A percentile compares a stretch with the other conserved stretches of the same genome.
phyloP scores from a whole-genome alignment of 2,797 vertebrate species.

The Galago senegalensis region DNA sequence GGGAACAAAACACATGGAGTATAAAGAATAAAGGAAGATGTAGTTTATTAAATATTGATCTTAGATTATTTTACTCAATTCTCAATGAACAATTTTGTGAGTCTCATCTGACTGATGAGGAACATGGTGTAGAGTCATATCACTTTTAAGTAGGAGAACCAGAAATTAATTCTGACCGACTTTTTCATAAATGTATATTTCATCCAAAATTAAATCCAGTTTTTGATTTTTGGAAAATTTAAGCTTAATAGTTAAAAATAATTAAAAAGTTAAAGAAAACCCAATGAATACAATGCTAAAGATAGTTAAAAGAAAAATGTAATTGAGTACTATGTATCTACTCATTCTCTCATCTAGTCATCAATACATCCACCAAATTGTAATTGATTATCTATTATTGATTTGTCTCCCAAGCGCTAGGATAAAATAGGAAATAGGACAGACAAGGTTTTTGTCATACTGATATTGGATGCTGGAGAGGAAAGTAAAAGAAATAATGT shows the following conservation, averaged over 20 bases:
- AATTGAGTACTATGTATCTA: neutral
- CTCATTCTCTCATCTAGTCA: conserved; percentile 11
- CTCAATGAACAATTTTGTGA: neutral
- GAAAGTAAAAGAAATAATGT: neutral
- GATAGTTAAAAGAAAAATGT: neutral
- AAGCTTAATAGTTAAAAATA: conserved; percentile 7
- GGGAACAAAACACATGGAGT: neutral
- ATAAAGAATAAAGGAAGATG: neutral
- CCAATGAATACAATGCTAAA: neutral
- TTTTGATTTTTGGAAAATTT: conserved; percentile 5
- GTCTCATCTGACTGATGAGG: neutral
- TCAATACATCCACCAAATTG: neutral
- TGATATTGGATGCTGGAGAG: neutral
- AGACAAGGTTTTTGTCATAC: neutral
- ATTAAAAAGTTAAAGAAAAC: conserved; percentile 17
- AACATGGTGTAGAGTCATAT: neutral
- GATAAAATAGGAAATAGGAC: neutral
- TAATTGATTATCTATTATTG: neutral
- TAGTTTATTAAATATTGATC: neutral
- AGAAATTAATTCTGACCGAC: neutral
- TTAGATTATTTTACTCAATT: neutral
- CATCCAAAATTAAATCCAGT: neutral
- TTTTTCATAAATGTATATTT: neutral
- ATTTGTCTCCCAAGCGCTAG: neutral
- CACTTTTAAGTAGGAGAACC: conserved; percentile 19